A percentile compares a stretch with the other conserved stretches of the same genome.
Conservation (phyloP, 30 jellyfish, hydroid and myxozoan genomes). For the Clytia hemisphaerica region DNA sequence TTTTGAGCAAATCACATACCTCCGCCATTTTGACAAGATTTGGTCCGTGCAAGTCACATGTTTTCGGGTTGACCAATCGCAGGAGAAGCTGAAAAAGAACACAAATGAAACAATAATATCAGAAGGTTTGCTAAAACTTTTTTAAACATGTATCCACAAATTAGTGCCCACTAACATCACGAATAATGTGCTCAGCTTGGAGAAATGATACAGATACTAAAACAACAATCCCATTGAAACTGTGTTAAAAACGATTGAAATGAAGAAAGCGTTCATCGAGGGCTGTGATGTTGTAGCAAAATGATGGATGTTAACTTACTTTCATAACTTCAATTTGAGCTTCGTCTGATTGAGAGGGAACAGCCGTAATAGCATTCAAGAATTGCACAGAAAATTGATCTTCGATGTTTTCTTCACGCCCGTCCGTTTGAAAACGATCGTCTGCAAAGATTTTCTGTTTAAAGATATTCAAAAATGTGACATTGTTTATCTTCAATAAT, state of each 20-base stretch:
- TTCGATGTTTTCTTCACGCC: conserved; percentile 54
- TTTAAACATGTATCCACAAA: neutral
- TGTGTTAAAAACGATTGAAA: neutral
- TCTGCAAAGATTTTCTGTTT: conserved; percentile 74
- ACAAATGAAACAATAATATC: neutral
- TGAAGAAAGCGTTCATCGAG: too few relatives aligned
- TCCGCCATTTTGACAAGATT: conserved; percentile 73
- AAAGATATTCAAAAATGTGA: too few relatives aligned
- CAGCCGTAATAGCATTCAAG: conserved; percentile 68
- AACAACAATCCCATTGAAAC: too few relatives aligned
- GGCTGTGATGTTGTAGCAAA: too few relatives aligned
- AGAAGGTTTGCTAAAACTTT: neutral
- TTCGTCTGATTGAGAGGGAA: conserved; percentile 87
- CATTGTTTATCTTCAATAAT: too few relatives aligned
- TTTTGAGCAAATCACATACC: conserved; percentile 23
- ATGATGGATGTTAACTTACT: conserved; percentile 43
- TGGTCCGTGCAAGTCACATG: conserved; percentile 91
- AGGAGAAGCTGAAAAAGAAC: conserved; percentile 51
- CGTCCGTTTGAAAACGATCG: conserved; percentile 83
- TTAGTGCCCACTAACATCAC: too few relatives aligned
- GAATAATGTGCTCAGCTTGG: too few relatives aligned
- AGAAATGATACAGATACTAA: too few relatives aligned
- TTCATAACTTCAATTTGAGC: conserved; percentile 91
- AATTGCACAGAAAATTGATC: conserved; percentile 86
- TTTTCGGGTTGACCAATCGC: conserved; percentile 70